Evolutionary conservation across 2,113 vertebrate species (phyloP).

Genomic region (Pithys albifrons): DNA sequence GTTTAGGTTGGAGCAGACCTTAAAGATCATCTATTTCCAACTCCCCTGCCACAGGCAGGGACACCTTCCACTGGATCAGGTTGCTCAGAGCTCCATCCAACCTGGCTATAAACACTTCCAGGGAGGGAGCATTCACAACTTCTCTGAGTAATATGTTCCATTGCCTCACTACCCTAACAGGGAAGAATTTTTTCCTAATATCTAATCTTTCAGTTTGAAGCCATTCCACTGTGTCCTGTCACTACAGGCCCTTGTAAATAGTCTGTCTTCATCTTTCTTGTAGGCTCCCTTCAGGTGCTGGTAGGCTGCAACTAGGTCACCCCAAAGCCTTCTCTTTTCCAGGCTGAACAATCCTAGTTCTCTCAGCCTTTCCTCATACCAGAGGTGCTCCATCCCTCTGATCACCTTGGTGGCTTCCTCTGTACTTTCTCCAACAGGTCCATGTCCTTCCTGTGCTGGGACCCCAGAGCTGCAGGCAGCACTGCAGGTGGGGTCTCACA

Average conservation of each 20-base stretch:
- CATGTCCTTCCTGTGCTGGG: not conserved
- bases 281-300: not conserved
- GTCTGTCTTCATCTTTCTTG: not conserved
- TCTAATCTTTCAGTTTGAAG: not conserved
- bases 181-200: not conserved
- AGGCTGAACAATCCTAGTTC: not conserved
- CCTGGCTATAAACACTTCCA: not conserved
- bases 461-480: not conserved
- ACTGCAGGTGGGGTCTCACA: not conserved
- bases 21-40: not conserved
- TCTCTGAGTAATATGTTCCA: not conserved
- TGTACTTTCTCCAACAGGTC: not conserved
- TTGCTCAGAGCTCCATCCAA: fast-evolving
- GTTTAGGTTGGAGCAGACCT: not conserved
- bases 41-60: not conserved
- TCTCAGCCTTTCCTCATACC: not conserved
- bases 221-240: too few relatives aligned
- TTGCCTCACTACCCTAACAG: not conserved
- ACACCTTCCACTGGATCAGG: not conserved
- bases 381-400: not conserved
- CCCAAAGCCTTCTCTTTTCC: not conserved
- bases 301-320: not conserved
- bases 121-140: not conserved
- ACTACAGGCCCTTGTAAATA: not conserved
- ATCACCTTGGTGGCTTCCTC: not conserved